Base-by-base conservation (phyloP, 2,113 vertebrate species). In the Phocoena phocoena region DNA sequence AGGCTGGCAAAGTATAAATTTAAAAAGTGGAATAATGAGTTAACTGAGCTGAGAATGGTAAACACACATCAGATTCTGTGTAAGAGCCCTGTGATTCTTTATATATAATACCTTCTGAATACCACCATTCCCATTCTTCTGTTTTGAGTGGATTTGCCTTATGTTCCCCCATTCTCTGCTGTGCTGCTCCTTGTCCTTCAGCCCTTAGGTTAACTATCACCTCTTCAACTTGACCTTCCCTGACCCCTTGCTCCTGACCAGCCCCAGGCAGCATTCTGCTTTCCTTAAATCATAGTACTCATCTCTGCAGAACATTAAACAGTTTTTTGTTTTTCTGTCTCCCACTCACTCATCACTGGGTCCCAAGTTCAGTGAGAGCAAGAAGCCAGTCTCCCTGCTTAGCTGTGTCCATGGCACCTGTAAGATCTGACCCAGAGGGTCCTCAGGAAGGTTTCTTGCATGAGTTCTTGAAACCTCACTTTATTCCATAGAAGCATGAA, bases 21-120 rank as follows among this genome's bases (percentile, higher is more conserved):
- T 74, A 26, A 41, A 74, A 77, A 44, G 31, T 8, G 0, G 71
- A 18, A 23, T 28, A 44, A 88, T 36, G 44, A 67, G 53, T 31
- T 33, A 8, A 36, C 1, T 25, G 55, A 21, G 26, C 36, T 89
- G 17, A 26, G 25, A 62, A 53, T 2, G 25, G 36, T 44, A 23
- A 31, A 2, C 38, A 14, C 0, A 36, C 2, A 8, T 25, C 2
- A 11, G 50, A n/a, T 15, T 18, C 12, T 1, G 9, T 23, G 36
- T 21, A 17, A 2, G 8, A 23, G 18, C 6, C 31, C 11, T 36
- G 8, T 8, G 21, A n/a, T n/a, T 38, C 25, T 47, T 58, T 47
- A 5, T 53, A 8, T 15, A 2, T 1, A 5, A 25, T 60, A 21
- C 12, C 86, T 50, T 55, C 25, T 38, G 41, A n/a, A n/a, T 44